phyloP scores from a whole-genome alignment of 1,140 invertebrate genomes.

The Lordiphosa clarofinis region DNA sequence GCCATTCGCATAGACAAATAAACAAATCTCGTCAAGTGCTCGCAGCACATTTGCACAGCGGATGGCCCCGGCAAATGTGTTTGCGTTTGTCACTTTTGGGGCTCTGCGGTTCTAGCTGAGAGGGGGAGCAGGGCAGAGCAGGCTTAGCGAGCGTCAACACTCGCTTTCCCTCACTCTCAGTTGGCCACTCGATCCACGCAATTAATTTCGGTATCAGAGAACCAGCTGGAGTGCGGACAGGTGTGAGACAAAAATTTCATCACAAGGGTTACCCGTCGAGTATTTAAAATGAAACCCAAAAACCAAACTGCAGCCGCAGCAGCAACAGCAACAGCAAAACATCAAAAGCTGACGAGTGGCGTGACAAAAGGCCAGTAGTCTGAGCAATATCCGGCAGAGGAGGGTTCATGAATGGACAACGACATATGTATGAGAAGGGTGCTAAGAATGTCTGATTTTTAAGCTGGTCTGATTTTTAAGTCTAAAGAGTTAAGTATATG shows the following conservation, averaged over 20 bases:
- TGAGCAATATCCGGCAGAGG: slow-evolving; percentile 52
- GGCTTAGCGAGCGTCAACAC: slow-evolving; percentile 71
- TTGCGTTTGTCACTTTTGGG: slow-evolving; percentile 73
- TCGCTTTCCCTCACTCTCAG: slow-evolving; percentile 59
- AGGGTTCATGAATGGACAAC: slow-evolving; percentile 1
- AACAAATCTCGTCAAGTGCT: slow-evolving; percentile 74
- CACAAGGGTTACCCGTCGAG: slow-evolving; percentile 31
- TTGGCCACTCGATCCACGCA: slow-evolving; percentile 72
- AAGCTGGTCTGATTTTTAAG: slow-evolving; percentile 31
- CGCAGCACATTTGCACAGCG: slow-evolving; percentile 29
- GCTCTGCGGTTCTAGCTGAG: slow-evolving; percentile 47
- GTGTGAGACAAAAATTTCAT: slow-evolving; percentile 30
- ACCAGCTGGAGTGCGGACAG: slow-evolving; percentile 43
- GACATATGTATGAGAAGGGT: not conserved
- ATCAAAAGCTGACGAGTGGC: slow-evolving; percentile 60
- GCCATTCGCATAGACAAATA: slow-evolving; percentile 69
- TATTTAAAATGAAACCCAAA: slow-evolving; percentile 75
- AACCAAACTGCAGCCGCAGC: slow-evolving; percentile 12
- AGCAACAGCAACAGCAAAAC: slow-evolving; percentile 59
- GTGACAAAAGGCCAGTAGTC: slow-evolving; percentile 31
- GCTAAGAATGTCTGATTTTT: slow-evolving; percentile 44
- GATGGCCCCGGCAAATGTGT: slow-evolving; percentile 61
- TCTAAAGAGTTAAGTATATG: slow-evolving; percentile 40
- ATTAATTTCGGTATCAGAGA: slow-evolving; percentile 73
- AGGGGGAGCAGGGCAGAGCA: slow-evolving; percentile 7